A percentile compares a stretch with the other conserved stretches of the same genome.
These are phyloP conservation scores for Andrena chrysosceles DNA, from an alignment of 2,888 invertebrate genomes.

Conservation along the genomic window DNA sequence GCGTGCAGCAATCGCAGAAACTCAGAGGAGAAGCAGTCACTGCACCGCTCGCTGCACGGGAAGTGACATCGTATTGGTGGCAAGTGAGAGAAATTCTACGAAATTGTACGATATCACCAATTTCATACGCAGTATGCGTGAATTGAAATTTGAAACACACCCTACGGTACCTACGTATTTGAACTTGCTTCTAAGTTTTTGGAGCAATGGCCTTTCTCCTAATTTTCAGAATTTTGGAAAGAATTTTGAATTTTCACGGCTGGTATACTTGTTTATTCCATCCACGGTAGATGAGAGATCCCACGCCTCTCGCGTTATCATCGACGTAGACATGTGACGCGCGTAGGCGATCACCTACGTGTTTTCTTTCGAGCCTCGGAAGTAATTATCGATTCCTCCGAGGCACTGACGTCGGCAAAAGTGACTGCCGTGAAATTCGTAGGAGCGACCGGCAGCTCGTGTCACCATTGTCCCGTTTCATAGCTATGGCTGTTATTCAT, in stretches of 20 bases:
- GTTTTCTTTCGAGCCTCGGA: conserved; percentile 3
- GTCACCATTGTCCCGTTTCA: conserved; percentile 26
- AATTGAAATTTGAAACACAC: too few relatives aligned
- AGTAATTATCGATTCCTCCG: conserved; percentile 9
- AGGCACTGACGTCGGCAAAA: background rate
- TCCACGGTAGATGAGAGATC: conserved; percentile 24
- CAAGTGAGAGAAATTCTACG: too few relatives aligned
- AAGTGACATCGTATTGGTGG: too few relatives aligned
- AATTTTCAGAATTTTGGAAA: too few relatives aligned
- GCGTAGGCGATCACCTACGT: conserved; percentile 21
- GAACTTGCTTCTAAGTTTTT: too few relatives aligned
- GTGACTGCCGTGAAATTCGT: conserved; percentile 14
- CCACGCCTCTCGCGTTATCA: conserved; percentile 29
- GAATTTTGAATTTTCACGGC: too few relatives aligned
- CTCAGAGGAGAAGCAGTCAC: too few relatives aligned
- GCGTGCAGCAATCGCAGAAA: too few relatives aligned
- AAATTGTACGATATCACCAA: too few relatives aligned
- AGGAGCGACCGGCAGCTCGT: background rate
- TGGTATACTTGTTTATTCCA: conserved; percentile 19
- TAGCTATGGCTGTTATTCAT: conserved; percentile 26
- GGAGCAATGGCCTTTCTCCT: background rate
- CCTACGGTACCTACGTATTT: too few relatives aligned
- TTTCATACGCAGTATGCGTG: too few relatives aligned
- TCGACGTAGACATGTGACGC: background rate
- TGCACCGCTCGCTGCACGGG: too few relatives aligned